Conservation (phyloP, 1,140 invertebrate genomes). For the Maniola jurtina region DNA sequence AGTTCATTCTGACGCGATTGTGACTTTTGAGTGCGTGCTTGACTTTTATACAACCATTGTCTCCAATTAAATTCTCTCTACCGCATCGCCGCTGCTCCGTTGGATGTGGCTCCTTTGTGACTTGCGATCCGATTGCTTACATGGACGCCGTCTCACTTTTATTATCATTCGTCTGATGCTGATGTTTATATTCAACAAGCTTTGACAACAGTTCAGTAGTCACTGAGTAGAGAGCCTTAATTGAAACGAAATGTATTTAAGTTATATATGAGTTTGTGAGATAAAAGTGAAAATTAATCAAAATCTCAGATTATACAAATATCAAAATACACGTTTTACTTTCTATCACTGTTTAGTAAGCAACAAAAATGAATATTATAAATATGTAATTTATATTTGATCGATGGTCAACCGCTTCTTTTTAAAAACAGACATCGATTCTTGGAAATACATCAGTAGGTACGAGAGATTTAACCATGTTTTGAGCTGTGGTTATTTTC, state of each 20-base stretch:
- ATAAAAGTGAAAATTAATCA: slow-evolving; percentile 40
- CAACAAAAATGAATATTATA: slow-evolving; percentile 18
- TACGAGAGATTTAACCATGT: not conserved
- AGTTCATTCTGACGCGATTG: too few relatives aligned
- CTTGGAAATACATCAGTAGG: not conserved
- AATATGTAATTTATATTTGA: slow-evolving; percentile 28
- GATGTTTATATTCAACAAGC: too few relatives aligned
- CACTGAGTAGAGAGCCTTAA: too few relatives aligned
- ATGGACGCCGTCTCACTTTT: not conserved
- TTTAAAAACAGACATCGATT: slow-evolving; percentile 12
- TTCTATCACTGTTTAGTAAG: slow-evolving; percentile 17
- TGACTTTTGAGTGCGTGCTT: slow-evolving; percentile 28
- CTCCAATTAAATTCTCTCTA: slow-evolving; percentile 42
- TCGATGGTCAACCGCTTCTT: slow-evolving; percentile 23
- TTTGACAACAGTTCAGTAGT: not conserved
- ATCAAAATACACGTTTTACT: slow-evolving; percentile 15
- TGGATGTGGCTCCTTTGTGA: too few relatives aligned
- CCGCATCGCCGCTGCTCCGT: slow-evolving; percentile 8
- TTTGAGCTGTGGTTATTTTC: slow-evolving; percentile 10
- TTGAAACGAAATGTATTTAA: not conserved
- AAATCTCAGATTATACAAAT: slow-evolving; percentile 22
- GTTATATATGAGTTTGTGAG: slow-evolving; percentile 17
- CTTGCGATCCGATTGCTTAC: too few relatives aligned
- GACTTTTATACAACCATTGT: slow-evolving; percentile 49
- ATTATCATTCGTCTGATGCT: not conserved